These are phyloP conservation scores for Pteropus rufus DNA, from an alignment of 2,797 vertebrate genomes.

Conservation along the genomic window DNA sequence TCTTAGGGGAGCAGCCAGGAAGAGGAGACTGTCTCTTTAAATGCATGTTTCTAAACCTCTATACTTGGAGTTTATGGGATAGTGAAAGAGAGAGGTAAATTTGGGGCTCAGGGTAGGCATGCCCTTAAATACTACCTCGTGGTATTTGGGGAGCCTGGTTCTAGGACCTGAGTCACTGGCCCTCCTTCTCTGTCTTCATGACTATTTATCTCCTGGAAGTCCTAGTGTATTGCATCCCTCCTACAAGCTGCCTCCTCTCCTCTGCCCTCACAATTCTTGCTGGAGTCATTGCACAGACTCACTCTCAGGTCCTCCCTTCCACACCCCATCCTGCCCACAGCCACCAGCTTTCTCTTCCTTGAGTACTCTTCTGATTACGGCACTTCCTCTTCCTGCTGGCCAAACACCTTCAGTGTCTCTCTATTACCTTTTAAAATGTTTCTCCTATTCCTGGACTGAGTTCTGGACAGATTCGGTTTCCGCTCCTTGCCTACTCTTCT, in stretches of 20 bases:
- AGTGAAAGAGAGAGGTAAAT: neutral
- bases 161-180: neutral
- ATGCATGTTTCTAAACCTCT: neutral
- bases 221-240: neutral
- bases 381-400: neutral
- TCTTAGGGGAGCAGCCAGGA: neutral
- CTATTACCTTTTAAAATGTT: neutral
- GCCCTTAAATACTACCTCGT: neutral
- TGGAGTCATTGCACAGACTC: neutral
- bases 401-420: neutral
- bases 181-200: neutral
- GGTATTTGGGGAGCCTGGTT: neutral
- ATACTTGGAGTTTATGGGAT: neutral
- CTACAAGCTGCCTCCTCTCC: neutral
- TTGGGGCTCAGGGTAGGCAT: neutral
- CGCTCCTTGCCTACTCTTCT: neutral
- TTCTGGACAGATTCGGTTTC: neutral
- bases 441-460: neutral
- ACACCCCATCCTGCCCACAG: accelerated
- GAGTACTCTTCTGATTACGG: neutral
- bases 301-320: neutral
- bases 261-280: neutral
- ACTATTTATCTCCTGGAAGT: neutral
- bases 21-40: neutral
- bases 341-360: neutral